These are phyloP conservation scores for Agrochola circellaris DNA, from an alignment of 2,888 invertebrate species.

Conservation along the genomic window DNA sequence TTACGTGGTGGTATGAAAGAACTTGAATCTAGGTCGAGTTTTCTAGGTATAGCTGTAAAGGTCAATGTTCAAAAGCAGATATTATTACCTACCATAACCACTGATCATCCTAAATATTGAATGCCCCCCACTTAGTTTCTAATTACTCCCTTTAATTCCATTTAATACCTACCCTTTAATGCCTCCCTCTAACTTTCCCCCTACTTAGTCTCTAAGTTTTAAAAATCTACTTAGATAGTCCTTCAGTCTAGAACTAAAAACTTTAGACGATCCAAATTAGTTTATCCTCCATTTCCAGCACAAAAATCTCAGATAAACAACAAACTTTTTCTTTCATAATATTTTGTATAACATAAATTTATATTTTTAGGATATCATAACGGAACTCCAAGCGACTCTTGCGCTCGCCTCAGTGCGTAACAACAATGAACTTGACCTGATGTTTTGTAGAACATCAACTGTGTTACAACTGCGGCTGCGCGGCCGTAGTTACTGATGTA, in stretches of 20 bases:
- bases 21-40: background rate
- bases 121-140: background rate
- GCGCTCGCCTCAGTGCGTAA: conserved; percentile 28
- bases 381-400: conserved; percentile 33
- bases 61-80: background rate
- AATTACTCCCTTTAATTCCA: too few species aligned
- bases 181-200: too few species aligned
- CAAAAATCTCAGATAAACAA: conserved; percentile 16
- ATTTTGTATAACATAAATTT: conserved; percentile 13
- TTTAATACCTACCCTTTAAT: too few species aligned
- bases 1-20: background rate
- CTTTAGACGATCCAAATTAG: background rate
- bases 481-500: too few species aligned
- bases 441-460: conserved; percentile 43
- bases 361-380: conserved; percentile 10
- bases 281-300: background rate
- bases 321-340: background rate
- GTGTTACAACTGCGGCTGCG: conserved; percentile 9
- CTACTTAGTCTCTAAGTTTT: background rate
- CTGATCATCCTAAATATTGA: background rate
- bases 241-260: background rate
- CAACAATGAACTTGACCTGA: conserved; percentile 59
- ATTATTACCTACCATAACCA: background rate
- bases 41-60: background rate
- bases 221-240: background rate